These are phyloP conservation scores for Zygaena filipendulae DNA, from an alignment of 2,888 invertebrate genomes.

Conservation along the genomic window DNA sequence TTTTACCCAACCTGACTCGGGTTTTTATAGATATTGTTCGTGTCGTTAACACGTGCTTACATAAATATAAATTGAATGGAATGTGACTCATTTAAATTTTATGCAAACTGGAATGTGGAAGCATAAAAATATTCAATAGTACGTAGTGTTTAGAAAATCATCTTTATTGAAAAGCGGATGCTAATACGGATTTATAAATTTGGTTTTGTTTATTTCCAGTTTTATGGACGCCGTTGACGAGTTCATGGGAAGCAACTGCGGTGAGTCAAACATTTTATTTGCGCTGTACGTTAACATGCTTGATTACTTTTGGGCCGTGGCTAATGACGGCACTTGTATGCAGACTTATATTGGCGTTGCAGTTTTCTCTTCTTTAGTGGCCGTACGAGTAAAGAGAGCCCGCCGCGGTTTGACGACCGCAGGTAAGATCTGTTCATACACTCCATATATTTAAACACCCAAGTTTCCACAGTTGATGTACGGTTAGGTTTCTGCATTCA, in stretches of 20 bases:
- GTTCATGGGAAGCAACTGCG: constrained; percentile 40
- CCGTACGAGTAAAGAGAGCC: constrained; percentile 29
- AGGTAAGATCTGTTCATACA: constrained; percentile 27
- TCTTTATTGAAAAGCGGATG: no score
- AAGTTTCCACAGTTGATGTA: constrained; percentile 30
- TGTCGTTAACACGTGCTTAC: no score
- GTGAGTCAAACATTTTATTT: constrained; percentile 49
- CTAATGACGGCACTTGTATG: constrained; percentile 27
- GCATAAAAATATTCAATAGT: no score
- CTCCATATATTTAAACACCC: constrained; percentile 29
- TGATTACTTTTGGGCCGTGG: constrained; percentile 32
- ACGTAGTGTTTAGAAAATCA: no score
- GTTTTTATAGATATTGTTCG: constrained; percentile 31
- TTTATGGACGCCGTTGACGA: constrained; percentile 49
- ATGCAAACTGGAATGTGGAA: no score
- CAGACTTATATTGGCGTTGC: constrained; percentile 29
- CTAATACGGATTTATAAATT: no score
- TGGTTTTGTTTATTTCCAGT: constrained; percentile 48
- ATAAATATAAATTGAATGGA: no score
- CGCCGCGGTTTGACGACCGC: constrained; percentile 26
- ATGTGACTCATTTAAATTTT: no score
- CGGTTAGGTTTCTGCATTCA: constrained; percentile 19
- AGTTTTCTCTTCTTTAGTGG: constrained; percentile 37
- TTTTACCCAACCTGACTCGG: constrained; percentile 43
- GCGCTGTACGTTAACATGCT: constrained; percentile 29